phyloP scores from a whole-genome alignment of 2,888 invertebrate genomes.

The Zootermopsis nevadensis region DNA sequence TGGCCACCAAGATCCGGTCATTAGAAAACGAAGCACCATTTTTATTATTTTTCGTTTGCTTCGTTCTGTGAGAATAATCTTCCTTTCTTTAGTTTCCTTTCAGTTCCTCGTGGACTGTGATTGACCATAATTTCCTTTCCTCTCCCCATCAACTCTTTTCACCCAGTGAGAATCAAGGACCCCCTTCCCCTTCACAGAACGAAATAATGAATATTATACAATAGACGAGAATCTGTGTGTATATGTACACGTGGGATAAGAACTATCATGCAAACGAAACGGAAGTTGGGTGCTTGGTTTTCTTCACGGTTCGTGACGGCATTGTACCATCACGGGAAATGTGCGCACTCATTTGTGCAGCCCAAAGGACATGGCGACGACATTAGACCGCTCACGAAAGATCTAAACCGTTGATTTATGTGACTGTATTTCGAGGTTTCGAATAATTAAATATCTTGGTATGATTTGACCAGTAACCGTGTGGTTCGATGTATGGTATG shows the following conservation, averaged over 20 bases:
- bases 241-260: not conserved
- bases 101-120: not conserved
- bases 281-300: conserved; percentile 21
- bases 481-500: too few relatives aligned
- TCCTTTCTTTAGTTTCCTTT: not conserved
- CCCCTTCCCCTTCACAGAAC: not conserved
- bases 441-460: too few relatives aligned
- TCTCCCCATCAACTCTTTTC: not conserved
- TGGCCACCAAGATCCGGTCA: conserved; percentile 4
- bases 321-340: conserved; percentile 1
- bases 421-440: too few relatives aligned
- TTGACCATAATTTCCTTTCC: conserved; percentile 23
- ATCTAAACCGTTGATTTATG: too few relatives aligned
- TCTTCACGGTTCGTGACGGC: conserved; percentile 19
- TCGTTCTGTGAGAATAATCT: not conserved
- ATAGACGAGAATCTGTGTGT: not conserved
- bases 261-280: conserved; percentile 21
- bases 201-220: not conserved
- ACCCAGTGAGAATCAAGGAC: conserved; percentile 7
- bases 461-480: too few relatives aligned
- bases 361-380: not conserved
- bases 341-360: not conserved
- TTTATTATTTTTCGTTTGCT: not conserved
- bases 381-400: too few relatives aligned
- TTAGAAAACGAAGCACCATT: not conserved